Evolutionary conservation across 2,113 vertebrate genomes (phyloP).

Genomic region (Sturnus vulgaris): DNA sequence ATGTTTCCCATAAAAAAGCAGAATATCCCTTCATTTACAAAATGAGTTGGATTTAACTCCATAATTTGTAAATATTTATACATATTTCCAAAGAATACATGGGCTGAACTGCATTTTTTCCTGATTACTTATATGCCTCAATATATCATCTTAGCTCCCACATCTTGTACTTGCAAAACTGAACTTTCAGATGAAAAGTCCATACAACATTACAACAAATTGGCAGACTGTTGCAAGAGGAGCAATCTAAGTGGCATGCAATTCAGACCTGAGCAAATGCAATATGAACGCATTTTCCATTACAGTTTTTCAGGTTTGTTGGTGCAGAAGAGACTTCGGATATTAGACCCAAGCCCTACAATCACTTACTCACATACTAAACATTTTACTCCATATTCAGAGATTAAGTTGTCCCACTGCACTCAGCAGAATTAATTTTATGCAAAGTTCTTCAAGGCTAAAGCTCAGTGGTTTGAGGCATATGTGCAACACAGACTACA

Average conservation of each 20-base stretch:
- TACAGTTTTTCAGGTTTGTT: not conserved
- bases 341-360: not conserved
- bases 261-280: conserved; percentile 12
- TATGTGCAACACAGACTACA: not conserved
- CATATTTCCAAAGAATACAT: conserved; percentile 73
- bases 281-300: not conserved
- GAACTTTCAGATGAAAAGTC: conserved; percentile 60
- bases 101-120: conserved; percentile 70
- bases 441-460: not conserved
- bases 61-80: conserved; percentile 78
- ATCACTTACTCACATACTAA: not conserved
- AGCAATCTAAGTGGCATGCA: not conserved
- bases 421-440: not conserved
- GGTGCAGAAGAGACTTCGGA: not conserved
- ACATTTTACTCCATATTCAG: not conserved
- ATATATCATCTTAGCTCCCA: conserved; percentile 69
- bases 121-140: conserved; percentile 70
- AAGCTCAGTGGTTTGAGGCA: not conserved
- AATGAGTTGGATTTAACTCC: conserved; percentile 71
- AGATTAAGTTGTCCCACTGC: not conserved
- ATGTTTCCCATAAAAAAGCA: conserved; percentile 56
- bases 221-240: not conserved
- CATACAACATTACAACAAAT: conserved; percentile 40
- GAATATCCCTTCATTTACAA: conserved; percentile 71
- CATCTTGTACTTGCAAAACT: conserved; percentile 66